phyloP scores from a whole-genome alignment of 1,140 invertebrate species.

The Ostrea denselamellosa region DNA sequence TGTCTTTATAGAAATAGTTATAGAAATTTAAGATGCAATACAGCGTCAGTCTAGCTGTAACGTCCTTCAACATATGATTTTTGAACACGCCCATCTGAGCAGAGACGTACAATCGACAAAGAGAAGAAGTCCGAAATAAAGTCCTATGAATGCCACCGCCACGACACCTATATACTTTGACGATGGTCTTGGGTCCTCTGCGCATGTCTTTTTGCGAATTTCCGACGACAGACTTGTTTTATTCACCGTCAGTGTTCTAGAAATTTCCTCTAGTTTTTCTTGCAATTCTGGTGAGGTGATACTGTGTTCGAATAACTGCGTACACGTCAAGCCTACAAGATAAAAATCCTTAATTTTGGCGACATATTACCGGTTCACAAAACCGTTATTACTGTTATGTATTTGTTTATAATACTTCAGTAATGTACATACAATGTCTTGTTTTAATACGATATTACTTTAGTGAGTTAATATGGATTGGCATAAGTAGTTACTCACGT shows the following conservation, averaged over 20 bases:
- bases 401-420: too few relatives aligned
- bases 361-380: too few relatives aligned
- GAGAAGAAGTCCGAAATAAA: constrained; percentile 23
- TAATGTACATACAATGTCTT: too few relatives aligned
- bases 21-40: too few relatives aligned
- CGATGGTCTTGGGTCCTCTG: constrained; percentile 17
- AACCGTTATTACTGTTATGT: too few relatives aligned
- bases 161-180: constrained; percentile 1
- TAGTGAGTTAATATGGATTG: too few relatives aligned
- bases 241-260: not conserved
- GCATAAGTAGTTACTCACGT: not conserved
- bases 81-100: not conserved
- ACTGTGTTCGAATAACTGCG: not conserved
- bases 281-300: not conserved
- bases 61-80: not conserved
- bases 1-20: too few relatives aligned
- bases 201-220: constrained; percentile 42
- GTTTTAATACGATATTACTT: too few relatives aligned
- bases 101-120: not conserved
- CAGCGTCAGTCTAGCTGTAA: too few relatives aligned
- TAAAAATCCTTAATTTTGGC: too few relatives aligned
- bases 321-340: not conserved
- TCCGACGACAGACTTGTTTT: constrained; percentile 22
- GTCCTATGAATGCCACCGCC: not conserved
- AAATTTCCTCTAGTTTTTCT: constrained; percentile 7